phyloP scores from a whole-genome alignment of 2,888 invertebrate species.

The Strigamia maritima region DNA sequence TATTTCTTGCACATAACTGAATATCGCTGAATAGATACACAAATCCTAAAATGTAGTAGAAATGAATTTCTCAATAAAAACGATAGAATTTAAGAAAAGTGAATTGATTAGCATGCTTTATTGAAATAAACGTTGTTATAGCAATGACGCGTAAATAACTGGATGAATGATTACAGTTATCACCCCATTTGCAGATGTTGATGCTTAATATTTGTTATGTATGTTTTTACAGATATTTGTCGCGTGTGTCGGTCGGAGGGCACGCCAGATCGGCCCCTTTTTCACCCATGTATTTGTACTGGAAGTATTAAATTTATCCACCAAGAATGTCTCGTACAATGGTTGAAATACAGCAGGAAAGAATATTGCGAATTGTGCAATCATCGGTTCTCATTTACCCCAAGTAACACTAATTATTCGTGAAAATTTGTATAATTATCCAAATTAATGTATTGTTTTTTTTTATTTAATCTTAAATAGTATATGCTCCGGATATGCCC shows the following conservation, averaged over 20 bases:
- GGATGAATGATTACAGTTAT: not conserved
- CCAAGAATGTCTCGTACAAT: conserved; percentile 96
- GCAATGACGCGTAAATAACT: not conserved
- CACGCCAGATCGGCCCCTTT: conserved; percentile 83
- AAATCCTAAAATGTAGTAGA: no score
- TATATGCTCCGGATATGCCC: conserved; percentile 99
- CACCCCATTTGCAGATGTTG: not conserved
- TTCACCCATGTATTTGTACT: conserved; percentile 98
- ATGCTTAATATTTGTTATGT: conserved; percentile 42
- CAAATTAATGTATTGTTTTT: conserved; percentile 44
- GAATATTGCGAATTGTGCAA: conserved; percentile 98
- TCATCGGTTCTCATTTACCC: conserved; percentile 95
- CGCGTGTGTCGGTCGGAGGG: conserved; percentile 96
- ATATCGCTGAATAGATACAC: no score
- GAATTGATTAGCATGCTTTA: not conserved
- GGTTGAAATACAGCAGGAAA: conserved; percentile 98
- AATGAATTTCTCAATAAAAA: not conserved
- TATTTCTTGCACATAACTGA: no score
- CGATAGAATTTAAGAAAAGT: not conserved
- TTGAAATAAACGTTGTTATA: not conserved
- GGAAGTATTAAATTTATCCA: conserved; percentile 99
- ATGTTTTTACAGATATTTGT: conserved; percentile 72
- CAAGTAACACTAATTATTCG: conserved; percentile 59
- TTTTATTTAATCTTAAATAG: conserved; percentile 44
- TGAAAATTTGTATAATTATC: not conserved